A percentile compares a stretch with the other conserved stretches of the same genome.
phyloP scores from a whole-genome alignment of 2,113 vertebrate genomes.

The Vulpes lagopus region DNA sequence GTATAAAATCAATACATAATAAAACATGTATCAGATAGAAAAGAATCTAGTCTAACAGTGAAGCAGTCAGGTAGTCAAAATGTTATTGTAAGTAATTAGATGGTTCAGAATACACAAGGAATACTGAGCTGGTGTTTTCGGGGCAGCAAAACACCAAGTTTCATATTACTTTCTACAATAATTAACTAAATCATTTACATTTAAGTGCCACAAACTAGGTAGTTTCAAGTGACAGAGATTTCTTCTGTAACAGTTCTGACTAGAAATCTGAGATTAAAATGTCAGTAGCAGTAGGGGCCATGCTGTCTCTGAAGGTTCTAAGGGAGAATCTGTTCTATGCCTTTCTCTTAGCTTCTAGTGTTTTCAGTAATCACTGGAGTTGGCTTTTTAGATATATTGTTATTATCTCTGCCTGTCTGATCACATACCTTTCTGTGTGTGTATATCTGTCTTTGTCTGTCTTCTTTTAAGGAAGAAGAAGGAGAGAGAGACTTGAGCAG shows the following conservation, averaged over 20 bases:
- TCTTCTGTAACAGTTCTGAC: too few relatives aligned
- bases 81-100: slow-evolving; percentile 36
- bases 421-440: too few relatives aligned
- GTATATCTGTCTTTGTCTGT: too few relatives aligned
- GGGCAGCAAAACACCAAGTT: slow-evolving; percentile 62
- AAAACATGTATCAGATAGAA: slow-evolving; percentile 46
- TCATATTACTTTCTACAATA: slow-evolving; percentile 37
- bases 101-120: slow-evolving; percentile 40
- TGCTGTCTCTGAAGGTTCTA: too few relatives aligned
- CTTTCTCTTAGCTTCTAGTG: too few relatives aligned
- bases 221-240: too few relatives aligned
- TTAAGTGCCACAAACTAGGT: slow-evolving; percentile 44
- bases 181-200: slow-evolving; percentile 68
- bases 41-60: slow-evolving; percentile 25
- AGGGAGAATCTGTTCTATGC: too few relatives aligned
- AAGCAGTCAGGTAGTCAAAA: slow-evolving; percentile 52
- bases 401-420: too few relatives aligned
- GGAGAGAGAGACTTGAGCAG: not conserved
- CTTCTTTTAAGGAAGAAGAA: not conserved
- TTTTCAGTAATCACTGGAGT: too few relatives aligned
- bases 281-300: too few relatives aligned
- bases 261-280: too few relatives aligned
- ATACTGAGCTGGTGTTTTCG: slow-evolving; percentile 41
- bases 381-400: too few relatives aligned
- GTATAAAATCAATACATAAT: slow-evolving; percentile 23